Evolutionary conservation across 1,140 invertebrate species (phyloP), one percentile per base, ranked within the genome.

Genomic region (Paralvinella palmiformis): DNA sequence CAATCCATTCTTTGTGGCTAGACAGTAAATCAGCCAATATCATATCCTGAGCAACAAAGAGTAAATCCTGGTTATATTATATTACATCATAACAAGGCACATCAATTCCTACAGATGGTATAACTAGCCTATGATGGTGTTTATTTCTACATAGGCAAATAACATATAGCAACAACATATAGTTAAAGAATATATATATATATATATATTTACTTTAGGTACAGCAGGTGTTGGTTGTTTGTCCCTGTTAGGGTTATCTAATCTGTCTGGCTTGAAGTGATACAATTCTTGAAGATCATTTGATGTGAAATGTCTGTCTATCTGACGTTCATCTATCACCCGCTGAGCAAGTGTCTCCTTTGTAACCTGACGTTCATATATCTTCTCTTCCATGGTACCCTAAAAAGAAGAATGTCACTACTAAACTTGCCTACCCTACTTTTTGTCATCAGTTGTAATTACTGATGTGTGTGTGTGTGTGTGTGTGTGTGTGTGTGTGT

Each of bases 301-400:
- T 72, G 88, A 86, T 24, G 88, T 92, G 75, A 96, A 98, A 82
- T 98, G 94, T 32, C 96, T 83, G 74, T 94, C 90, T 66, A 98
- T 96, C 83, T 98, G 95, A 71, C 96, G 91, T 76, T 98, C 94
- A 78, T 99, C 96, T 1, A 98, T 89, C 0, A 99, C 96, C 41
- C 96, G 86, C 73, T 91, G 90, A 0, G 94, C 89, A 7, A 96
- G 85, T 1, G 94, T 63, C 36, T 94, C 86, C 80, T 98, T 98
- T 1, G 91, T 92, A 13, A 98, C 91, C 81, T 96, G 81, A 44
- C 96, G 85, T 79, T 98, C 92, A 81, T 98, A 98, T 62, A 98
- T 94, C 76, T 96, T 96, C 73, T 98, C 94, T 75, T 99, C 96
- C 94, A 98, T 98, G 37, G 95, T 97, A 33, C 92, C 85, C 79